phyloP scores from a whole-genome alignment of 23 tunicate genomes.

The Styela plicata region DNA sequence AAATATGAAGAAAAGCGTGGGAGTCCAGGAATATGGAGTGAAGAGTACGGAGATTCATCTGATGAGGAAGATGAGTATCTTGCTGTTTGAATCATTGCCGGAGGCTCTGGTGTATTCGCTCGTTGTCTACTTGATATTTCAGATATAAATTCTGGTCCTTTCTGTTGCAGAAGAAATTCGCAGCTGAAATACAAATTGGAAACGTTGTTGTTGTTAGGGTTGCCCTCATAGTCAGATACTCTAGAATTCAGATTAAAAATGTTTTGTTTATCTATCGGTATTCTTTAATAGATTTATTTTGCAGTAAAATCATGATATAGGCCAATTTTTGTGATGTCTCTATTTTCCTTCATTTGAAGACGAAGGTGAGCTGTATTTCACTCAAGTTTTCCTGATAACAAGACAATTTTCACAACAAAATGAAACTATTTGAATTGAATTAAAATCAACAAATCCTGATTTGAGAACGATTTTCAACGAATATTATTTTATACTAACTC shows the following conservation, averaged over 20 bases:
- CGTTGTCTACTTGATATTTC: neutral
- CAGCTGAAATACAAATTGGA: constrained; percentile 22
- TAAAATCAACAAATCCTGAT: too few species aligned
- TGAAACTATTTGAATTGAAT: too few species aligned
- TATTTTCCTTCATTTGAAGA: too few species aligned
- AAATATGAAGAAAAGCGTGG: neutral
- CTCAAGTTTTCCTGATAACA: too few species aligned
- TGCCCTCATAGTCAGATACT: neutral
- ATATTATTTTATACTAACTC: constrained; percentile 17
- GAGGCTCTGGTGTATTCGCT: neutral
- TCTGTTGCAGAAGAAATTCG: constrained; percentile 23
- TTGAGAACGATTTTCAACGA: too few species aligned
- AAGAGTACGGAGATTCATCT: neutral
- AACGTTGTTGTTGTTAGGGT: neutral
- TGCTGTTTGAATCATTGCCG: neutral
- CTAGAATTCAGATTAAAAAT: too few species aligned
- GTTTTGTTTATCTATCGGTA: too few species aligned
- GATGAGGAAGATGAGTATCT: neutral
- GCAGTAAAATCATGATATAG: too few species aligned
- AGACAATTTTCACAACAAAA: too few species aligned
- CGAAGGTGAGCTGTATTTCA: too few species aligned
- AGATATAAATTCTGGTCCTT: constrained; percentile 10
- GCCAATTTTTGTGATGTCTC: too few species aligned
- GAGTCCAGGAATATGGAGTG: neutral
- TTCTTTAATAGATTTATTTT: too few species aligned